A percentile compares a stretch with the other conserved stretches of the same genome.
phyloP scores from a whole-genome alignment of 2,888 invertebrate genomes.

The Athripsodes cinereus region DNA sequence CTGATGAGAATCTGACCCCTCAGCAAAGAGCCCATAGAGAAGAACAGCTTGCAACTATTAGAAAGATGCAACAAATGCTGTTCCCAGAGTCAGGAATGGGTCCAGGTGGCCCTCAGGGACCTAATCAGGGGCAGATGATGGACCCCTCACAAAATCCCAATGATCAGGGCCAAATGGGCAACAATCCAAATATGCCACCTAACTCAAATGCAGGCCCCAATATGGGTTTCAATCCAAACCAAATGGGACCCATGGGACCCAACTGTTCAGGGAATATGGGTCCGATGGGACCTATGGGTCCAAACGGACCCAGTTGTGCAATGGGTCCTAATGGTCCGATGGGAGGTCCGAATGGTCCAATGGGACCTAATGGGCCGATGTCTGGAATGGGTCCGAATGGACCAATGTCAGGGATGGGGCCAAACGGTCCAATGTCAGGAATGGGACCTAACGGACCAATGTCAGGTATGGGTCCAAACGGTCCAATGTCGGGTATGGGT shows the following conservation, averaged over 20 bases:
- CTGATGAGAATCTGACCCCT: slow-evolving; percentile 93
- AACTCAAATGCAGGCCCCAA: slow-evolving; percentile 29
- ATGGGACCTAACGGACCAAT: slow-evolving; percentile 34
- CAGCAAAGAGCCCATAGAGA: slow-evolving; percentile 92
- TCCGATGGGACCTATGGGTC: slow-evolving; percentile 29
- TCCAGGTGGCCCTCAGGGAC: slow-evolving; percentile 34
- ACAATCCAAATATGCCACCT: slow-evolving; percentile 37
- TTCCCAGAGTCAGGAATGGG: slow-evolving; percentile 67
- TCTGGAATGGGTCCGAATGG: slow-evolving; percentile 39
- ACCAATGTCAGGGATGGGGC: slow-evolving; percentile 30
- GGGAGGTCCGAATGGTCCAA: slow-evolving; percentile 35
- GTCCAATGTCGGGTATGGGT: slow-evolving; percentile 40
- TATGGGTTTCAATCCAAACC: slow-evolving; percentile 33
- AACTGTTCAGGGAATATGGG: slow-evolving; percentile 30
- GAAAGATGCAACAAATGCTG: slow-evolving; percentile 89
- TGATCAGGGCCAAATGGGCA: slow-evolving; percentile 38
- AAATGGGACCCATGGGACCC: slow-evolving; percentile 36
- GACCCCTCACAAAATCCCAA: slow-evolving; percentile 38
- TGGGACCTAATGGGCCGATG: slow-evolving; percentile 42
- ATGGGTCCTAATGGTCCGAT: slow-evolving; percentile 30
- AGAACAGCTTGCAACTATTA: slow-evolving; percentile 83
- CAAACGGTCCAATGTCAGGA: slow-evolving; percentile 29
- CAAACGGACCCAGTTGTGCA: slow-evolving; percentile 36
- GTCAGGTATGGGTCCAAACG: slow-evolving; percentile 37
- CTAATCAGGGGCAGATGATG: slow-evolving; percentile 28